Conservation (phyloP, 2,888 invertebrate species). For the Andrena hattorfiana region DNA sequence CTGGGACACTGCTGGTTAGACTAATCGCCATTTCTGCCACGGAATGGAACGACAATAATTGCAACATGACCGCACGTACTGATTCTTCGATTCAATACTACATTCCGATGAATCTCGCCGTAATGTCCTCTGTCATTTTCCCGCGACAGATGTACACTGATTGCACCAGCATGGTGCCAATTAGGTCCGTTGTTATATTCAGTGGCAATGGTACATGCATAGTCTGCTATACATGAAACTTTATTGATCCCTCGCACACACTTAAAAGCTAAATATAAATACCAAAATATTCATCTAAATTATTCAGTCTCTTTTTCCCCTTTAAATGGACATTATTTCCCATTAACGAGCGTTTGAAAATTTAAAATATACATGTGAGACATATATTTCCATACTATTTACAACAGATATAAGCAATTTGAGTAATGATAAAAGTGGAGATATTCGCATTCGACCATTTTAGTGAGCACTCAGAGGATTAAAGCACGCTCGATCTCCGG, state of each 20-base stretch:
- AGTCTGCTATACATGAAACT: background rate
- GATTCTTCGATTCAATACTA: constrained; percentile 56
- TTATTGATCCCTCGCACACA: background rate
- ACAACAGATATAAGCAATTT: too few species aligned
- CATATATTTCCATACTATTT: too few species aligned
- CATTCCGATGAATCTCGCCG: constrained; percentile 62
- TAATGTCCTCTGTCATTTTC: constrained; percentile 59
- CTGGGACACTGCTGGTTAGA: constrained; percentile 47
- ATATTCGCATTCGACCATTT: too few species aligned
- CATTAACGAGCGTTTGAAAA: too few species aligned
- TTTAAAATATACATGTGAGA: too few species aligned
- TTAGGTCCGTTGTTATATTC: constrained; percentile 30
- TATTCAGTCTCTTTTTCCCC: too few species aligned
- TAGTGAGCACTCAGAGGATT: too few species aligned
- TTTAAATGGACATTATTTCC: too few species aligned
- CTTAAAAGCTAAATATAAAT: too few species aligned
- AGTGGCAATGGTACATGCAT: background rate
- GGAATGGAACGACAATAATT: constrained; percentile 67
- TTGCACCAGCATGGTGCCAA: constrained; percentile 27
- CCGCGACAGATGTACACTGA: constrained; percentile 15
- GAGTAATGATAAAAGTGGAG: too few species aligned
- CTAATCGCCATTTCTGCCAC: constrained; percentile 31
- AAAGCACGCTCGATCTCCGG: too few species aligned
- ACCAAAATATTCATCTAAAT: too few species aligned
- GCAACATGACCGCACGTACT: constrained; percentile 48